phyloP scores from a whole-genome alignment of 2,797 vertebrate genomes.

The Antennarius maculatus region DNA sequence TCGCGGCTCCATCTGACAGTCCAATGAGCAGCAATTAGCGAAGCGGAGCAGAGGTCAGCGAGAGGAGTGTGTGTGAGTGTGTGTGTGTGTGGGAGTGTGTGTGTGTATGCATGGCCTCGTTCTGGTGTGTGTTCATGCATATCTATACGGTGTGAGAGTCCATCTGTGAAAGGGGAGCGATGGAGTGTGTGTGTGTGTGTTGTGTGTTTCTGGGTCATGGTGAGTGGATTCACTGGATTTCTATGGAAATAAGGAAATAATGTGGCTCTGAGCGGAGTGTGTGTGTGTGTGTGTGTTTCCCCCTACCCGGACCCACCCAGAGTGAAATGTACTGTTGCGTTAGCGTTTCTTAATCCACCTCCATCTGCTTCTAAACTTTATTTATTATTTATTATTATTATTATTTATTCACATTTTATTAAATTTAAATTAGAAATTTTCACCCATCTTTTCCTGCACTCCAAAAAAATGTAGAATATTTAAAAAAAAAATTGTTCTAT shows the following conservation, averaged over 20 bases:
- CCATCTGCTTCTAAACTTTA: slow-evolving; percentile 13
- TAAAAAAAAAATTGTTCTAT: too few species aligned
- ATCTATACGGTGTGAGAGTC: slow-evolving; percentile 17
- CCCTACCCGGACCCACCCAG: slow-evolving; percentile 30
- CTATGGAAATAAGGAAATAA: slow-evolving; percentile 51
- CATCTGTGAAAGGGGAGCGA: slow-evolving; percentile 1
- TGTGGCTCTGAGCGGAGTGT: slow-evolving; percentile 37
- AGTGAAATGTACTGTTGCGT: slow-evolving; percentile 24
- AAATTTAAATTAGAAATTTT: too few species aligned
- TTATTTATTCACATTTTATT: too few species aligned
- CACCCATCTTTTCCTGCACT: too few species aligned
- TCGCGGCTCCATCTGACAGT: neutral
- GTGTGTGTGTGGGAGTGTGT: slow-evolving; percentile 1
- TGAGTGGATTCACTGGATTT: slow-evolving; percentile 60
- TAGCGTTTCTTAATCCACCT: slow-evolving; percentile 5
- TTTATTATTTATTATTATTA: too few species aligned
- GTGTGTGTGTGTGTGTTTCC: slow-evolving; percentile 11
- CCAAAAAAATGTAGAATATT: too few species aligned
- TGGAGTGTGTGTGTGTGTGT: slow-evolving; percentile 26
- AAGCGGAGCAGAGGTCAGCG: slow-evolving; percentile 2
- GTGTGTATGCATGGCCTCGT: neutral
- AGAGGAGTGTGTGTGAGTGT: slow-evolving; percentile 9
- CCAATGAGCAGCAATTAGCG: slow-evolving; percentile 6
- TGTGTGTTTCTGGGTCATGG: slow-evolving; percentile 70
- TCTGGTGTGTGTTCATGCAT: slow-evolving; percentile 16